Base-by-base conservation (phyloP, 92 coral and sea anemone species). In the Ricordea florida region DNA sequence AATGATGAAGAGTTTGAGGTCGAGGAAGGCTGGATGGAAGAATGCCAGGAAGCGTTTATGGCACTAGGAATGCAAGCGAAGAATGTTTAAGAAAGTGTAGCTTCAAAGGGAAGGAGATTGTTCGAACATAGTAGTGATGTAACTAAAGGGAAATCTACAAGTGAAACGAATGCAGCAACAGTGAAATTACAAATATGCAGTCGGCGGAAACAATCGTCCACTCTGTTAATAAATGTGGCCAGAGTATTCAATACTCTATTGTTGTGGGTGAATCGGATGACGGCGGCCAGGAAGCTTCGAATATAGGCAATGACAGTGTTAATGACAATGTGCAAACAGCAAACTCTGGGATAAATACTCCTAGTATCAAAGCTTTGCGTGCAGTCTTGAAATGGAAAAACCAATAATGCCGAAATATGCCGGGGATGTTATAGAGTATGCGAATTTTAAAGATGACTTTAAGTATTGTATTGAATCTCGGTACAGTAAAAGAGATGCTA, bases 391-490 rank as follows among this genome's bases (percentile, higher is more conserved):
- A 26, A 9, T 78, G 5, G 81, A 85, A 78, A 85, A 78, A 43
- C 85, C 85, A 6, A 85, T 78, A 38, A 2, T 85, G 56, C 85
- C 90, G 3, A 60, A 6, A 4, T 77, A 69, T 28, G 2, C 36
- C 28, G 85, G 90, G 18, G 68, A 85, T 43, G 84, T 75, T 6
- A 10, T 83, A 33, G 83, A 83, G 2, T 83, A 83, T 22, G 79
- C 79, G 0, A 83, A 66, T 24, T 76, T 75, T 43, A 36, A 69
- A 2, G 13, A 75, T 2, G 87, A 72, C 26, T 75, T 83, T 33
- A 76, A 52, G 36, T 83, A 85, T 51, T 65, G 57, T 1, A 60
- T 70, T 3, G 90, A 79, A 43, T 17, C 85, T 0, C 53, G 41
- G 10, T 69, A 68, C 64, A 33, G 49, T 11, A 83, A 76, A 10